phyloP scores from a whole-genome alignment of 2,113 vertebrate genomes.

The Electrona antarctica region DNA sequence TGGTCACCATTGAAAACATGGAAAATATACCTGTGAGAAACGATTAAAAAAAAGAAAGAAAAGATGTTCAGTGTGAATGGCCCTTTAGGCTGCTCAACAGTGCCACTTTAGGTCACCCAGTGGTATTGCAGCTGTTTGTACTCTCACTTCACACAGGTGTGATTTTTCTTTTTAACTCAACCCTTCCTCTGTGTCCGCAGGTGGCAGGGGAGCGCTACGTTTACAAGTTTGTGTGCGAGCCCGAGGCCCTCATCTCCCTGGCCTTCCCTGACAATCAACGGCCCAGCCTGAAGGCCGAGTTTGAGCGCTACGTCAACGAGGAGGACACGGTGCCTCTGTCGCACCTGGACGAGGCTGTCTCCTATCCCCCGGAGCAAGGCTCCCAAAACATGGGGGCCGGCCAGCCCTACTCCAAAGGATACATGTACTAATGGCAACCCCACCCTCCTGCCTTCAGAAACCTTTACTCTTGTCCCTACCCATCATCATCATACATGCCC shows the following conservation, averaged over 20 bases:
- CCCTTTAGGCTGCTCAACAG: no score
- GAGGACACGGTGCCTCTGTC: slow-evolving; percentile 96
- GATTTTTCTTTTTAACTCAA: background rate
- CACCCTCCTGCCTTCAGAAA: slow-evolving; percentile 42
- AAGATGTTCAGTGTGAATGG: no score
- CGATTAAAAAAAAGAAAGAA: no score
- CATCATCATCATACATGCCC: slow-evolving; percentile 62
- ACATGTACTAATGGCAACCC: slow-evolving; percentile 84
- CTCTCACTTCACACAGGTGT: no score
- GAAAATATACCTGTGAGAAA: no score
- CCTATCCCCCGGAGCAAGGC: slow-evolving; percentile 81
- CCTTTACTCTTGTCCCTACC: slow-evolving; percentile 53
- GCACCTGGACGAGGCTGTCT: slow-evolving; percentile 87
- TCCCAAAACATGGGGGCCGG: slow-evolving; percentile 77
- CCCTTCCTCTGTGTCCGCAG: slow-evolving; percentile 61
- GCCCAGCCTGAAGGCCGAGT: slow-evolving; percentile 87
- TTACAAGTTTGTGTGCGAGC: slow-evolving; percentile 98
- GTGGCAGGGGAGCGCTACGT: slow-evolving; percentile 98
- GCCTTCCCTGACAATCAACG: slow-evolving; percentile 94
- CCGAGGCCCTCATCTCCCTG: slow-evolving; percentile 92
- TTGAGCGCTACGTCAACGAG: slow-evolving; percentile 89
- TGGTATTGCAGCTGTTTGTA: no score
- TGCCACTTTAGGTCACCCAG: no score
- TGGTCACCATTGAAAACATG: no score
- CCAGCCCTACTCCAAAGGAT: slow-evolving; percentile 91